Conservation (phyloP, 2,113 vertebrate species). For the Chrysemys picta region DNA sequence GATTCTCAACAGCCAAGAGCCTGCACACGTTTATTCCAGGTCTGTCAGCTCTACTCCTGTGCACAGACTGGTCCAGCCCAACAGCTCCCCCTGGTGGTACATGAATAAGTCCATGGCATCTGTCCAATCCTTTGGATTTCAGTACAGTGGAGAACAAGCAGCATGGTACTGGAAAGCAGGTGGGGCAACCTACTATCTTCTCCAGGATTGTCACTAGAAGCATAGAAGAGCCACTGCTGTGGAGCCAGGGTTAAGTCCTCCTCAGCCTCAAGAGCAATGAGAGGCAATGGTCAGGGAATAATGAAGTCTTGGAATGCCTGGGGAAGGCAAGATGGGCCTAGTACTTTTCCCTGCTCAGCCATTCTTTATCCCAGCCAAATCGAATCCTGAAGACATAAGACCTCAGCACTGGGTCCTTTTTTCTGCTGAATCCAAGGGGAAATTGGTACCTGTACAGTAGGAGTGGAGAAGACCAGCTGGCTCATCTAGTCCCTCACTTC, state of each 20-base stretch:
- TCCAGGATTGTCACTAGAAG: neutral
- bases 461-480: neutral
- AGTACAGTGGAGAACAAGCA: neutral
- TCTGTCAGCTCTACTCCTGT: neutral
- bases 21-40: too few relatives aligned
- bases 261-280: neutral
- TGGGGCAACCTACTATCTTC: neutral
- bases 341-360: rapidly evolving
- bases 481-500: neutral
- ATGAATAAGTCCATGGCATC: neutral
- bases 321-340: neutral
- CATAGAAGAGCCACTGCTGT: neutral
- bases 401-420: conserved; percentile 19
- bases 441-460: neutral
- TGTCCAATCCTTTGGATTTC: neutral
- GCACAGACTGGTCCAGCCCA: neutral
- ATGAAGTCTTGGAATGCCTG: neutral
- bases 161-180: neutral
- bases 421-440: neutral
- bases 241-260: neutral
- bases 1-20: neutral
- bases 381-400: neutral
- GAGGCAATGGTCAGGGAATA: neutral
- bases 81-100: neutral
- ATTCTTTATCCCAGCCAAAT: neutral